phyloP scores from a whole-genome alignment of 2,797 vertebrate genomes.

The Eremophila alpestris region DNA sequence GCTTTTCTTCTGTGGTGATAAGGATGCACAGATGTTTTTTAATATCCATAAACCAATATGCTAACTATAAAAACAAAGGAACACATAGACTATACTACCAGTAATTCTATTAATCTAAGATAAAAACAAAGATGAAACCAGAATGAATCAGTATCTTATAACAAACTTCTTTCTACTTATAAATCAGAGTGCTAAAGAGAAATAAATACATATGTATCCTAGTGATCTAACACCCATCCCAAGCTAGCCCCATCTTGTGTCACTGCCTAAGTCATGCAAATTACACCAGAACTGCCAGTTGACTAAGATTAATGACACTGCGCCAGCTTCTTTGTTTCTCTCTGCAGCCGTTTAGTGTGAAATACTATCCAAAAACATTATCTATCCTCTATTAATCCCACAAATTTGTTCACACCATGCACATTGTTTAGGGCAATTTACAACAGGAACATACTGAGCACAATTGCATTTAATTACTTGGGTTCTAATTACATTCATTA shows the following conservation, averaged over 20 bases:
- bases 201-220: conserved; percentile 79
- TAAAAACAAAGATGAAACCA: conserved; percentile 64
- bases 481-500: conserved; percentile 99
- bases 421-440: conserved; percentile 95
- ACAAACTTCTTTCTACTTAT: conserved; percentile 77
- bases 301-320: conserved; percentile 99
- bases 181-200: conserved; percentile 79
- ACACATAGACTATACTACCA: conserved; percentile 40
- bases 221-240: conserved; percentile 87
- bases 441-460: conserved; percentile 89
- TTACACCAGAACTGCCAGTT: conserved; percentile 95
- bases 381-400: conserved; percentile 98
- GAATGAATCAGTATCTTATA: conserved; percentile 65
- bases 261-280: conserved; percentile 98
- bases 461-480: conserved; percentile 99
- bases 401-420: conserved; percentile 93
- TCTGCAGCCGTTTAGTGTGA: conserved; percentile 95
- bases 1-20: conserved; percentile 55
- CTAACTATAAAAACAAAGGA: conserved; percentile 76
- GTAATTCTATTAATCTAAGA: conserved; percentile 68
- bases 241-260: conserved; percentile 90
- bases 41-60: conserved; percentile 74
- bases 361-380: conserved; percentile 99
- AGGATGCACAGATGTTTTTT: conserved; percentile 73
- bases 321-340: conserved; percentile 97